Conservation (phyloP, 2,113 vertebrate species). For the Megaleporinus macrocephalus region DNA sequence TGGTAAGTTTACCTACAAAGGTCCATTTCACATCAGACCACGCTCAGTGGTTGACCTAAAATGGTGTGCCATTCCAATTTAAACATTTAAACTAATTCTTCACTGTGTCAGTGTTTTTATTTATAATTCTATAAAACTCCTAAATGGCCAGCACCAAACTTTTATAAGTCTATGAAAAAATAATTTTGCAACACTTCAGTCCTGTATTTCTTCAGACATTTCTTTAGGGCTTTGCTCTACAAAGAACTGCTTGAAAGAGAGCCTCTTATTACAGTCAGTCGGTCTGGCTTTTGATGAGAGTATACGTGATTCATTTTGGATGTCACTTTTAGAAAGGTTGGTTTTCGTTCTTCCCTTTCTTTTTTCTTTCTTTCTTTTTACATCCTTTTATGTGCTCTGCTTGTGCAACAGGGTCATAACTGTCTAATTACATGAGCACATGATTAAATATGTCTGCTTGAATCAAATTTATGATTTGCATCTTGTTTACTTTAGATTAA, state of each 20-base stretch:
- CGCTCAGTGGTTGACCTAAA: too few species aligned
- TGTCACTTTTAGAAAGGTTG: background rate
- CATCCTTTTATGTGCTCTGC: background rate
- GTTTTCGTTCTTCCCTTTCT: background rate
- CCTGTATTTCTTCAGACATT: background rate
- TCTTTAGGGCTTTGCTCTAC: background rate
- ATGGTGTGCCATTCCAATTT: too few species aligned
- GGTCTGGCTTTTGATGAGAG: background rate
- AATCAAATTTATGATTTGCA: slow-evolving; percentile 58
- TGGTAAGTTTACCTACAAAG: too few species aligned
- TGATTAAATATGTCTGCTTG: slow-evolving; percentile 27
- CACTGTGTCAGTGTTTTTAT: too few species aligned
- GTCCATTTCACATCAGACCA: too few species aligned
- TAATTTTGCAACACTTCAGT: too few species aligned
- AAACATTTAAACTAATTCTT: too few species aligned
- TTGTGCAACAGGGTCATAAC: background rate
- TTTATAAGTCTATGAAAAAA: too few species aligned
- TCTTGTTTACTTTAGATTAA: slow-evolving; percentile 17
- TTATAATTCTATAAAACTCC: too few species aligned
- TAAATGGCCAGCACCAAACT: too few species aligned
- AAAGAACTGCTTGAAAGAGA: background rate
- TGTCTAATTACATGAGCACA: background rate
- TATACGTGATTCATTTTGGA: background rate
- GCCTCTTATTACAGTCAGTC: background rate
- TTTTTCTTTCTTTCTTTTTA: background rate